Evolutionary conservation across 2,113 vertebrate species (phyloP), one percentile per base, ranked within the genome.

Genomic region (Strix uralensis): DNA sequence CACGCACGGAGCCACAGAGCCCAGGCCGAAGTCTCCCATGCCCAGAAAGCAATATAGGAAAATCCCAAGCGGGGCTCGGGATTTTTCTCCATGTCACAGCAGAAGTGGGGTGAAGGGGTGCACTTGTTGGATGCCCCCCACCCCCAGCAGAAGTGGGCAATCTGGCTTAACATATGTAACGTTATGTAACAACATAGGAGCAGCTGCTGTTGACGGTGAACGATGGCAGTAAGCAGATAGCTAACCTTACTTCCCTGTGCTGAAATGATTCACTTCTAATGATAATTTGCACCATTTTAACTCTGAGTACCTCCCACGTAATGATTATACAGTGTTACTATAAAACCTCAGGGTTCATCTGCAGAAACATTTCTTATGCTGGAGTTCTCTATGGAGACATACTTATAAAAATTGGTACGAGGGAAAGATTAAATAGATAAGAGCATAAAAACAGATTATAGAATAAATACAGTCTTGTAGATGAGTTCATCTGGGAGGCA

Each of bases 381-480:
- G 34, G 61, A 86, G 81, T 51, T 72, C 94, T 96, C 94, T 67
- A 55, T 30, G 90, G 92, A 95, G 90, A 44, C 29, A 34, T 36
- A 38, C 78, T 94, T 67, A 54, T 15, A 85, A 94, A 96, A 92
- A 92, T 32, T 54, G 66, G 69, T 80, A 88, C 8, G 81, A 89
- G 66, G 62, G 88, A 27, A 92, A 92, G 94, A 97, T 95, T 89
- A 94, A 95, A 92, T 62, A 89, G 73, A 65, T 85, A 77, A 95
- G 86, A 96, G 77, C 86, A 92, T 91, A 89, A 95, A 93, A 96
- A 10, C 86, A 92, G 81, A 89, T 96, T 91, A 75, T 29, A 42
- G 77, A 87, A 92, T 91, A 92, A 94, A 69, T 58, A 38, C 14
- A 40, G 69, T 40, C 83, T 72, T 89, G 81, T 57, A 63, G 90